Evolutionary conservation across 2,888 invertebrate genomes (phyloP), one percentile per base, ranked within the genome.

Genomic region (Troglohyphantes excavatus): DNA sequence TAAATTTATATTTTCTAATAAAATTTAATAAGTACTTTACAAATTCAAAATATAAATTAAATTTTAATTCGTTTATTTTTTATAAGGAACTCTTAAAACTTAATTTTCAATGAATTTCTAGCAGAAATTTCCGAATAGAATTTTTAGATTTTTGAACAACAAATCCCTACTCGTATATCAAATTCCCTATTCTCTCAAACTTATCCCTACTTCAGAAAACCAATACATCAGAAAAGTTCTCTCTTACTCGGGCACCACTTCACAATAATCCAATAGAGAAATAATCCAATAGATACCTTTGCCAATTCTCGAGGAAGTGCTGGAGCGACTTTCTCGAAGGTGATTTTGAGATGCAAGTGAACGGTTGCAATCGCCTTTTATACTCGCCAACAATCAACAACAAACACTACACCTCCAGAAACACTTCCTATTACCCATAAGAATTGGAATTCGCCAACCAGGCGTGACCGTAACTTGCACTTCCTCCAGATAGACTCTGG

Each of bases 271-370:
- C 85, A 86, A 33, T 33, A 86, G 75, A 61, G 68, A 67, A 83
- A 61, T 83, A 86, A 86, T 86, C 85, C 85, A 78, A 70, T 70
- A 86, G 76, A 68, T 86, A 86, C 85, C 85, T 86, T 83, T 86
- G 68, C 26, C 17, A 39, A n/a, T 17, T 29, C 23, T 67, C 85
- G 76, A 86, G 85, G 68, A 78, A 78, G 85, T 46, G 43, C 67
- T 70, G 78, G 23, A 78, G 23, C 23, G 68, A 86, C 85, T 86
- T 78, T 39, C 85, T 78, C 76, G 70, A 68, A 43, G 61, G 33
- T 70, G 85, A 78, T 59, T 76, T 27, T 78, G 85, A 29, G 78
- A 86, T 78, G 85, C n/a, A 78, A 78, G 43, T 76, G 83, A 83
- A 65, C 7, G 46, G n/a, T 39, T 29, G n/a, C 76, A 11, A 19